Evolutionary conservation across 1,140 invertebrate genomes (phyloP), one percentile per base, ranked within the genome.

Genomic region (Drosophila insularis): DNA sequence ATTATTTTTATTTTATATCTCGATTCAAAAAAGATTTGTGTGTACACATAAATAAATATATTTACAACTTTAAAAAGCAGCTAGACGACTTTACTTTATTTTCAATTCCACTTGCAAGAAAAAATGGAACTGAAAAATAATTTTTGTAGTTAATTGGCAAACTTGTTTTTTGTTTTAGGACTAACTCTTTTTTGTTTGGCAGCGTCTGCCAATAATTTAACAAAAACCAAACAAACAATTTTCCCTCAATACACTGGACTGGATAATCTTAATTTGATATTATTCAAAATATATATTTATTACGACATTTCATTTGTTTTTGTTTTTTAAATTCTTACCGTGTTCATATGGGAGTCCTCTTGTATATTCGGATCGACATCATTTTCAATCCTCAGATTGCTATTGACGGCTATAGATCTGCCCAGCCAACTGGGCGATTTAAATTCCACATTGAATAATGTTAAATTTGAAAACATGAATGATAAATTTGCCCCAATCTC

Each of bases 381-480:
- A 7, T 10, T 68, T 2, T 75, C 80, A 14, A 89, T 55, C 21
- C 77, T 53, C 46, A 78, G 6, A 39, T 67, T 71, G 13, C 50
- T 68, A 4, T 62, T 37, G 23, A 77, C 3, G 4, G 58, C 35
- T 8, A 79, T 14, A 0, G 73, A 53, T 4, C 66, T 53, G 5
- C 76, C 72, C 55, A 81, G 6, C 55, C 71, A 43, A 7, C 17
- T 10, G 13, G 81, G 81, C 0, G 82, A 39, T 17, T 69, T 77
- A 19, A 87, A 84, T 10, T 82, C 73, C 0, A 91, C 76, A 58
- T 91, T 85, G 23, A 91, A 90, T 8, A 91, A 23, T 23, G 81
- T 71, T 2, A 85, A 8, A 46, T 78, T 80, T 1, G 78, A 80
- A 6, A 91, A 64, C 1, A 68, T 17, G 5, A 91, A 71, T 4